These are phyloP conservation scores for Dyspetes luteomarginatus DNA, from an alignment of 2,888 invertebrate species.

Conservation along the genomic window DNA sequence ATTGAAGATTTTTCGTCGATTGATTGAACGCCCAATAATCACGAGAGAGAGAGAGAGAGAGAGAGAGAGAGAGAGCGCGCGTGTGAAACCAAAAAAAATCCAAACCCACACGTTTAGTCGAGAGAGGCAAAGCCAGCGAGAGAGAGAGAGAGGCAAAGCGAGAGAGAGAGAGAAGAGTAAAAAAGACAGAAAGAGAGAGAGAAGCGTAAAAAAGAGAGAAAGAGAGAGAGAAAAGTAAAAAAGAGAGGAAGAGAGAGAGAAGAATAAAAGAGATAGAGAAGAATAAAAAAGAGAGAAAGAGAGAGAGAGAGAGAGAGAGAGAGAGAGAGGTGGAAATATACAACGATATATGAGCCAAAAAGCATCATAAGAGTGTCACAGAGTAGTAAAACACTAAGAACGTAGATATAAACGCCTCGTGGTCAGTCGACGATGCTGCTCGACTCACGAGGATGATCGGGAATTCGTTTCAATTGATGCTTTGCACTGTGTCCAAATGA, in stretches of 20 bases:
- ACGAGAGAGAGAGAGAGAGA: background rate
- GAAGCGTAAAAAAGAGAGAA: too few species aligned
- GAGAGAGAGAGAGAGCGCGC: background rate
- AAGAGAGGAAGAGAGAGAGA: too few species aligned
- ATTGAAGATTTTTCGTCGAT: constrained; percentile 30
- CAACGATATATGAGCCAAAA: background rate
- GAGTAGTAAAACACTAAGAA: background rate
- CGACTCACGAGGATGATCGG: constrained; percentile 69
- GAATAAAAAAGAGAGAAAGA: too few species aligned
- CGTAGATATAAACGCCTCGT: background rate
- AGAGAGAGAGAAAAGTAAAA: too few species aligned
- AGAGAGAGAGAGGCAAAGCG: too few species aligned
- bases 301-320: background rate
- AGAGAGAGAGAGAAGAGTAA: too few species aligned
- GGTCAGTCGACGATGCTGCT: background rate
- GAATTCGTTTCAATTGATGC: constrained; percentile 79
- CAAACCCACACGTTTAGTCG: too few species aligned
- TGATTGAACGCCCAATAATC: background rate
- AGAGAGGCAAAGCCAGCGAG: too few species aligned
- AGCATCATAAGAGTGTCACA: background rate
- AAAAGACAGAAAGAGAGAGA: too few species aligned
- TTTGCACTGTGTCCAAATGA: constrained; percentile 68
- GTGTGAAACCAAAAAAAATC: too few species aligned
- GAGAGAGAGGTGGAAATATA: background rate
- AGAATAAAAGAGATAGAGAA: too few species aligned